phyloP scores from a whole-genome alignment of 1,140 invertebrate genomes.

The Hormaphis cornu region DNA sequence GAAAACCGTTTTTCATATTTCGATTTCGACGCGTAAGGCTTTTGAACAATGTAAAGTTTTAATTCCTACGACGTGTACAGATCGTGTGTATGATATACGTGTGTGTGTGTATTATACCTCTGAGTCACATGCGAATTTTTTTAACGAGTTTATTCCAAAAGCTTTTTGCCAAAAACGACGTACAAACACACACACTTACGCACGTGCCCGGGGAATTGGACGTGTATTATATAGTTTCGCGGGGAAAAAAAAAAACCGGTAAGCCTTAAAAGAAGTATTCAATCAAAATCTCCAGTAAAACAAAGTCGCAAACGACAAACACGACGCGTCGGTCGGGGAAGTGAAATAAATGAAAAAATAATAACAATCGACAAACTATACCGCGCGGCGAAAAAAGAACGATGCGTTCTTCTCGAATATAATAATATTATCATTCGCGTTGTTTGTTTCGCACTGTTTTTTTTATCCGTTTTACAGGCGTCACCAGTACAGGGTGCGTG shows the following conservation, averaged over 20 bases:
- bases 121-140: background rate
- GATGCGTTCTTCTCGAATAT: background rate
- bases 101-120: too few species aligned
- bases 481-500: too few species aligned
- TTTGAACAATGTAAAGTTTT: too few species aligned
- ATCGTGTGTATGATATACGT: background rate
- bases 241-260: background rate
- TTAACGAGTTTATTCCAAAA: conserved; percentile 25
- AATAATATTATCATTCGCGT: too few species aligned
- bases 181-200: too few species aligned
- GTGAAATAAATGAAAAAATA: background rate
- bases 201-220: conserved; percentile 9
- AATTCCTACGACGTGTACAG: background rate
- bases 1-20: too few species aligned
- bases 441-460: background rate
- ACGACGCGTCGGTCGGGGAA: background rate
- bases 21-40: too few species aligned
- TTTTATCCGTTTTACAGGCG: background rate
- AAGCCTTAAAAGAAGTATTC: conserved; percentile 11
- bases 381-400: background rate
- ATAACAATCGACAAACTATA: too few species aligned
- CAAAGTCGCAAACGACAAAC: conserved; percentile 3
- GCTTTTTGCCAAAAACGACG: conserved; percentile 8
- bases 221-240: conserved; percentile 1
- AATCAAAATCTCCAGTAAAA: conserved; percentile 16